Evolutionary conservation across 2,888 invertebrate species (phyloP).

Genomic region (Lymantria monacha): DNA sequence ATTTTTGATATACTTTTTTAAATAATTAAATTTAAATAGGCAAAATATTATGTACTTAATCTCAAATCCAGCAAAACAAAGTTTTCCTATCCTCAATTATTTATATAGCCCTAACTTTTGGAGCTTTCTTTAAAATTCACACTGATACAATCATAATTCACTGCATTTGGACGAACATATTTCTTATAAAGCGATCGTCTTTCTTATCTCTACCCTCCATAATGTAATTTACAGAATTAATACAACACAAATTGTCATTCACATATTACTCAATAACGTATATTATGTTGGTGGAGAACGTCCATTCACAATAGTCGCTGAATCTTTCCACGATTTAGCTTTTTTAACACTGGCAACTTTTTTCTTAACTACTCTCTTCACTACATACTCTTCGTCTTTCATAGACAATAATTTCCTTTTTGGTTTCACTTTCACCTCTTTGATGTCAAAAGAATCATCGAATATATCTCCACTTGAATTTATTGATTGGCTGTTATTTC

Average conservation of each 20-base stretch:
- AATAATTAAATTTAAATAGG: too few species aligned
- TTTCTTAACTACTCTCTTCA: constrained; percentile 63
- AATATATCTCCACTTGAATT: constrained; percentile 72
- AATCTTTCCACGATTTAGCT: constrained; percentile 62
- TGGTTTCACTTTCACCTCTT: constrained; percentile 60
- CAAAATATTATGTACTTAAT: too few species aligned
- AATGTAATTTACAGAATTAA: too few species aligned
- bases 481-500: constrained; percentile 31
- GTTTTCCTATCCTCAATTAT: too few species aligned
- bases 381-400: constrained; percentile 51
- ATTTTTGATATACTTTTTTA: too few species aligned
- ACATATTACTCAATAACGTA: background rate
- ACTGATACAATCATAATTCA: too few species aligned
- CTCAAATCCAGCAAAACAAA: too few species aligned
- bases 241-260: background rate
- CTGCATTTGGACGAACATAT: too few species aligned
- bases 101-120: too few species aligned
- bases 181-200: too few species aligned
- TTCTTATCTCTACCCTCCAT: too few species aligned
- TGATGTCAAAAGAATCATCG: constrained; percentile 66
- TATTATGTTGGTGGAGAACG: constrained; percentile 56
- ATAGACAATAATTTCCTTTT: constrained; percentile 55
- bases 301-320: constrained; percentile 63
- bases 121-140: too few species aligned
- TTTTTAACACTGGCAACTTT: constrained; percentile 57